Evolutionary conservation across 2,113 vertebrate species (phyloP), one percentile per base, ranked within the genome.

Genomic region (Clarias gariepinus): DNA sequence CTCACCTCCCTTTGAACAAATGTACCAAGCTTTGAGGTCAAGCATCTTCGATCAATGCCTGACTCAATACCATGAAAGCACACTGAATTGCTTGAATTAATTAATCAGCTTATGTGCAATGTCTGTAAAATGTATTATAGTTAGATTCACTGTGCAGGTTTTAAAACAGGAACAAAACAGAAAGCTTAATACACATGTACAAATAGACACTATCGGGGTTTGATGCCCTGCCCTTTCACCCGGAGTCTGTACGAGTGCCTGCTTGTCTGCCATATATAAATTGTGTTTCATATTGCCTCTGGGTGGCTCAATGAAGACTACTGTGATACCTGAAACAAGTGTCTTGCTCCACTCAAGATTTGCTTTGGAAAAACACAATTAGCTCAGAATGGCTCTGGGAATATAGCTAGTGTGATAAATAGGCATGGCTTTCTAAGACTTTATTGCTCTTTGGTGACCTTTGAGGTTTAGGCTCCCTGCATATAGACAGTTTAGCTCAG

Each of bases 391-490:
- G 18, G 53, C 76, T 79, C 53, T 57, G 15, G 53, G 76, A 53
- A 79, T 57, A 53, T 78, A 10, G 76, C n/a, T 78, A 57, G n/a
- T 9, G 8, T 53, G 19, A 58, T 28, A 57, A 79, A 79, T 58
- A 3, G 25, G 16, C 16, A 53, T 57, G 76, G 52, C 36, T 74
- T 52, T 21, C 41, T 25, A 74, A 74, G 71, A 41, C 53, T 78
- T 57, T 18, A 28, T 23, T 78, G 76, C 52, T 57, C 53, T 28
- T 79, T 79, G n/a, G 53, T 79, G n/a, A 57, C 76, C 76, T 79
- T 3, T 30, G 53, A 58, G 76, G 76, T 79, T 79, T 79, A 77
- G 74, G 23, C 74, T 77, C 6, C 2, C 53, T 57, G 53, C 76
- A n/a, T 57, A 60, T 13, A 9, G 55, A 60, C 55, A 60, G 33